Evolutionary conservation across 1,140 invertebrate species (phyloP).

Genomic region (Drosophila prosaltans): DNA sequence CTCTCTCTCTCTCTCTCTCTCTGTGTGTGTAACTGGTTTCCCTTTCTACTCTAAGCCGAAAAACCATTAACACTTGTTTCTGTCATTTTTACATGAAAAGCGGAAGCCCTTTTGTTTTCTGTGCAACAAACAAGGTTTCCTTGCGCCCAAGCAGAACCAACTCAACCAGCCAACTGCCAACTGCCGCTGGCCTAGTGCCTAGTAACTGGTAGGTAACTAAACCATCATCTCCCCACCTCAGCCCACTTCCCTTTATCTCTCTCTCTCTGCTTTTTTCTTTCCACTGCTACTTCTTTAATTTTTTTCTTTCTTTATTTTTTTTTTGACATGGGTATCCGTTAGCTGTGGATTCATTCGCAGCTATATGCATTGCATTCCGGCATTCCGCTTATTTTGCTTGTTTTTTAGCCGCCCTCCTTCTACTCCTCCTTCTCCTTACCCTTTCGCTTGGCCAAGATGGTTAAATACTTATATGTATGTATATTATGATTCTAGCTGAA

Average conservation of each 20-base stretch:
- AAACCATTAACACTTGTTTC: constrained; percentile 80
- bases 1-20: not conserved
- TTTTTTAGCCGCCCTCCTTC: constrained; percentile 25
- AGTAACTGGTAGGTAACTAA: constrained; percentile 9
- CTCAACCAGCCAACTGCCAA: constrained; percentile 30
- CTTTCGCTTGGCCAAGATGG: not conserved
- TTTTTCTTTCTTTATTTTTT: constrained; percentile 33
- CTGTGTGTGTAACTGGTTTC: too few relatives aligned
- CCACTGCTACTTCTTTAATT: not conserved
- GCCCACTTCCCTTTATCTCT: not conserved
- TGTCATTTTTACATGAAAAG: constrained; percentile 79
- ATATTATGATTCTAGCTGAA: not conserved
- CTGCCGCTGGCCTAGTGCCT: constrained; percentile 51
- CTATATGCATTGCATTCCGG: constrained; percentile 25
- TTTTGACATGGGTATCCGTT: constrained; percentile 78
- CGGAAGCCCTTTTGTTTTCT: constrained; percentile 78
- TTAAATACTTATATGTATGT: constrained; percentile 8
- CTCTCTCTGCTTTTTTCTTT: not conserved
- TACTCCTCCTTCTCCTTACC: not conserved
- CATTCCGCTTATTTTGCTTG: constrained; percentile 52
- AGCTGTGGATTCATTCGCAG: constrained; percentile 64
- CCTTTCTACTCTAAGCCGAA: constrained; percentile 54
- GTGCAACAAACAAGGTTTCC: constrained; percentile 77
- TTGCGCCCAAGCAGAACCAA: constrained; percentile 36
- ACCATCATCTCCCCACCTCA: not conserved